phyloP scores from a whole-genome alignment of 2,797 vertebrate genomes.

The Setipinna tenuifilis region DNA sequence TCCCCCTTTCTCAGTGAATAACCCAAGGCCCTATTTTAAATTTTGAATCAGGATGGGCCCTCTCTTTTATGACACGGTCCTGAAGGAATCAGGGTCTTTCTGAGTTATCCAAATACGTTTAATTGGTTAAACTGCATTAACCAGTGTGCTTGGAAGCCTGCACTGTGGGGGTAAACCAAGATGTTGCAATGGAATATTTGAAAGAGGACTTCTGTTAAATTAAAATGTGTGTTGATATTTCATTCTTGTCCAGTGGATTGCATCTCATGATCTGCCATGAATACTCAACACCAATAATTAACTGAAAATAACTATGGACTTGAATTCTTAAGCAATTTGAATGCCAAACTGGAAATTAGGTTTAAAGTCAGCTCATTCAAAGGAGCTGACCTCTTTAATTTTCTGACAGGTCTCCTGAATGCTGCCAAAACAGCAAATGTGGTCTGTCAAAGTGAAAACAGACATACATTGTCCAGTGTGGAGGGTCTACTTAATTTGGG shows the following conservation, averaged over 20 bases:
- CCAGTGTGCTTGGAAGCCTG: slow-evolving; percentile 32
- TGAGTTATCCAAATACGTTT: slow-evolving; percentile 55
- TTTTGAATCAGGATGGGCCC: slow-evolving; percentile 43
- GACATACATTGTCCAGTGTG: slow-evolving; percentile 45
- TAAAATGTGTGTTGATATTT: background rate
- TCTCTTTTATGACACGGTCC: slow-evolving; percentile 39
- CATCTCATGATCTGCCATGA: background rate
- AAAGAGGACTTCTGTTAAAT: slow-evolving; percentile 23
- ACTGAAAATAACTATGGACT: slow-evolving; percentile 39
- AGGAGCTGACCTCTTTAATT: slow-evolving; percentile 39
- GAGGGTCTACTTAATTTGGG: slow-evolving; percentile 53
- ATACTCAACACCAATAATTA: slow-evolving; percentile 45
- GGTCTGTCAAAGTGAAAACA: slow-evolving; percentile 49
- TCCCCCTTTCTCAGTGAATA: slow-evolving; percentile 33
- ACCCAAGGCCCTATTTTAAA: slow-evolving; percentile 48
- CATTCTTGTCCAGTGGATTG: background rate
- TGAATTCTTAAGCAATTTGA: slow-evolving; percentile 31
- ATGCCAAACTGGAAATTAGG: slow-evolving; percentile 45
- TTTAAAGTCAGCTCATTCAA: slow-evolving; percentile 44
- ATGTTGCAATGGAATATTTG: background rate
- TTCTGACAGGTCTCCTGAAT: slow-evolving; percentile 35
- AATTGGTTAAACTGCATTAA: slow-evolving; percentile 50
- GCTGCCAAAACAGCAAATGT: slow-evolving; percentile 39
- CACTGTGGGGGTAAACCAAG: background rate
- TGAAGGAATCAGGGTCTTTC: slow-evolving; percentile 41